Percentiles rank a stretch among this genome's conserved stretches.
Evolutionary conservation across 1,140 invertebrate genomes (phyloP).

Genomic region (Asobara japonica): DNA sequence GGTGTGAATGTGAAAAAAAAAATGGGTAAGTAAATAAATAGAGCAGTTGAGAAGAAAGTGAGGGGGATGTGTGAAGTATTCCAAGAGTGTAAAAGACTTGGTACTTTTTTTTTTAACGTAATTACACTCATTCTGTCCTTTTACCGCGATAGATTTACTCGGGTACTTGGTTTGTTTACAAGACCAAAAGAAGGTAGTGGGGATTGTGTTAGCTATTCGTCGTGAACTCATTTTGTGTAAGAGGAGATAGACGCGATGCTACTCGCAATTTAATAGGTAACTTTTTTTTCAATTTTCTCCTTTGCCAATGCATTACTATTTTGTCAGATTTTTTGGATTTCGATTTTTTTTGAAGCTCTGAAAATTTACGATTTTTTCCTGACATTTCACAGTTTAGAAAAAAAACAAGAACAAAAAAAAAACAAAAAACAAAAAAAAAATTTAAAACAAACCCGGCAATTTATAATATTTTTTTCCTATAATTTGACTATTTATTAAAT

Average conservation of each 20-base stretch:
- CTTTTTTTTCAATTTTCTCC: too few relatives aligned
- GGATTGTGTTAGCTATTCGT: slow-evolving; percentile 34
- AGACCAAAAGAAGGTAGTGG: slow-evolving; percentile 33
- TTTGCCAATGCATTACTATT: too few relatives aligned
- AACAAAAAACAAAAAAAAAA: too few relatives aligned
- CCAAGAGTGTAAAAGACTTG: not conserved
- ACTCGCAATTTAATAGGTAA: too few relatives aligned
- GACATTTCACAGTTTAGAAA: too few relatives aligned
- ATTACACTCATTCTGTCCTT: slow-evolving; percentile 10
- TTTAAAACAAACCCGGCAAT: too few relatives aligned
- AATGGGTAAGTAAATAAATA: slow-evolving; percentile 17
- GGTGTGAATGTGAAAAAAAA: not conserved
- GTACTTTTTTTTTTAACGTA: slow-evolving; percentile 19
- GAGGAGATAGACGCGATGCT: too few relatives aligned
- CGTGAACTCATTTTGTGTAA: not conserved
- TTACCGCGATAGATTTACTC: not conserved
- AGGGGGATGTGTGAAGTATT: not conserved
- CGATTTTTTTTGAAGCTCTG: too few relatives aligned
- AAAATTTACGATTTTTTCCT: too few relatives aligned
- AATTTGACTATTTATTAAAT: too few relatives aligned
- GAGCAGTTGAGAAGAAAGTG: not conserved
- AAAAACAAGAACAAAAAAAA: too few relatives aligned
- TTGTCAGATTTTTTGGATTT: too few relatives aligned
- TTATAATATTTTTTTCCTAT: not conserved
- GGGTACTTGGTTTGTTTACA: slow-evolving; percentile 21